Evolutionary conservation across 1,140 invertebrate species (phyloP).

Genomic region (Conus betulinus): DNA sequence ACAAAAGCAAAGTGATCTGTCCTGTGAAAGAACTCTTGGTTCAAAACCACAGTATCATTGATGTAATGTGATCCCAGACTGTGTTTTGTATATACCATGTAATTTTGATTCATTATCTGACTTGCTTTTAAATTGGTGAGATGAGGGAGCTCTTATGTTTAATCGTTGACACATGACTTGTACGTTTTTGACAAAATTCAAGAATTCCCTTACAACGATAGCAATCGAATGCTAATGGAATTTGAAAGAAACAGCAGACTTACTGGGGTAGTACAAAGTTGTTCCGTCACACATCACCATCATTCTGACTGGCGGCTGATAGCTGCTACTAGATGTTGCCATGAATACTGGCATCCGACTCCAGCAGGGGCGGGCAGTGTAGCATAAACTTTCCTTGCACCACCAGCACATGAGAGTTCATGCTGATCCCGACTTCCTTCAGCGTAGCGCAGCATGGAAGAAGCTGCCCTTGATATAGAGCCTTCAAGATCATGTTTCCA

Average conservation of each 20-base stretch:
- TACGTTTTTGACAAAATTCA: neutral
- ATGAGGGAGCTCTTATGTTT: neutral
- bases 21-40: too few species aligned
- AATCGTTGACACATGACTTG: neutral
- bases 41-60: too few species aligned
- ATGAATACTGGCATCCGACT: neutral
- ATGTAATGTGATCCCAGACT: too few species aligned
- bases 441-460: neutral
- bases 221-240: neutral
- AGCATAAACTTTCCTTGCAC: neutral
- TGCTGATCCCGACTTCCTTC: neutral
- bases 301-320: neutral
- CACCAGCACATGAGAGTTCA: constrained; percentile 1
- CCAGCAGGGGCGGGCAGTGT: neutral
- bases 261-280: neutral
- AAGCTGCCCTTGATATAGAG: neutral
- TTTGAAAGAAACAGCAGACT: neutral
- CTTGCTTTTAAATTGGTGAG: neutral
- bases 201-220: neutral
- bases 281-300: constrained; percentile 7
- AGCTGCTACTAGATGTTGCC: neutral
- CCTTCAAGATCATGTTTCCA: too few species aligned
- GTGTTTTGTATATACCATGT: too few species aligned
- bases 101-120: neutral
- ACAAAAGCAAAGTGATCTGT: too few species aligned